Conservation (phyloP, 1,140 invertebrate species). For the Sesamia nonagrioides region DNA sequence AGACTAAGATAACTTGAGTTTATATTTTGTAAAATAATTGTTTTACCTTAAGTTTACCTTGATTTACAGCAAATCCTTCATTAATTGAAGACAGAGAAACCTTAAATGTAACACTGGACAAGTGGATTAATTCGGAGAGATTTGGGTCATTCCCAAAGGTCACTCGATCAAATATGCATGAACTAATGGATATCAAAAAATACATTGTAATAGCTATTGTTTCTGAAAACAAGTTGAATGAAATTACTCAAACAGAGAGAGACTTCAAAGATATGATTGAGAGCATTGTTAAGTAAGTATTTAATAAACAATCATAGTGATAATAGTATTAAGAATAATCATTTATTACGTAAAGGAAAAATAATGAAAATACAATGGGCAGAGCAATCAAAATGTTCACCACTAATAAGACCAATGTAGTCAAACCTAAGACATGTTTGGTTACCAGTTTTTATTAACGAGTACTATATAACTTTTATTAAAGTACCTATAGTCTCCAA, state of each 20-base stretch:
- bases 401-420: no score
- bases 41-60: not conserved
- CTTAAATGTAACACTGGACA: constrained; percentile 91
- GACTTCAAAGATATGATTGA: constrained; percentile 96
- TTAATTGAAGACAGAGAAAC: constrained; percentile 85
- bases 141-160: constrained; percentile 97
- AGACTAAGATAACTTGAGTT: not conserved
- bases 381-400: no score
- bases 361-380: no score
- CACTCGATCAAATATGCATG: constrained; percentile 94
- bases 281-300: constrained; percentile 90
- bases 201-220: constrained; percentile 95
- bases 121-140: constrained; percentile 96
- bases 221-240: constrained; percentile 95
- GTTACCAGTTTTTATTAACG: no score
- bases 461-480: no score
- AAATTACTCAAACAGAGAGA: constrained; percentile 93
- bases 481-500: no score
- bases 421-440: no score
- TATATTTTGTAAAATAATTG: constrained; percentile 1
- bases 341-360: no score
- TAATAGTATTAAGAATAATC: no score
- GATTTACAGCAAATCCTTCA: constrained; percentile 80
- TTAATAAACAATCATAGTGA: not conserved
- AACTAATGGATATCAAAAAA: constrained; percentile 94